These are phyloP conservation scores for Ariolimax columbianus DNA, from an alignment of 2,888 invertebrate genomes.

Conservation along the genomic window DNA sequence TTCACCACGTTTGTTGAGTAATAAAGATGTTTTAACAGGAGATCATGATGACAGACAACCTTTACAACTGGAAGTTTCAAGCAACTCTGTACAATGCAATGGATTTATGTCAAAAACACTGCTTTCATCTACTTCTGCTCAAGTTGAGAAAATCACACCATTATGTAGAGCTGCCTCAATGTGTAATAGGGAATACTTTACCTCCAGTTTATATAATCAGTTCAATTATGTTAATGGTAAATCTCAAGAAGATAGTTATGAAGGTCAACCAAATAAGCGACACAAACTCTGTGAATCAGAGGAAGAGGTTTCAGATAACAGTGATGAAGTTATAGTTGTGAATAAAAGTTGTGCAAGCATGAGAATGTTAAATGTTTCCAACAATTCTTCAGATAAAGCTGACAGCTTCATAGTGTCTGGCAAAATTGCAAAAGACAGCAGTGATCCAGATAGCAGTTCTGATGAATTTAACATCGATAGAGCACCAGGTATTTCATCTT, in stretches of 20 bases:
- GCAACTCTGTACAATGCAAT: not conserved
- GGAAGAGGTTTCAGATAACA: not conserved
- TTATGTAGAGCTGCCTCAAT: too few relatives aligned
- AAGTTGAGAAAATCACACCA: not conserved
- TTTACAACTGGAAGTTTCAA: not conserved
- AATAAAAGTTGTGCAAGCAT: not conserved
- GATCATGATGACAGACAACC: not conserved
- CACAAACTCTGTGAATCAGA: not conserved
- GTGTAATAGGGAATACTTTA: not conserved
- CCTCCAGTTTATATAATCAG: not conserved
- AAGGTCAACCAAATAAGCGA: slow-evolving; percentile 5
- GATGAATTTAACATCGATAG: not conserved
- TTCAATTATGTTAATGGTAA: not conserved
- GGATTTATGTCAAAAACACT: not conserved
- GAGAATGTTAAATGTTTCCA: slow-evolving; percentile 3
- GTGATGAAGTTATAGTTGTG: not conserved
- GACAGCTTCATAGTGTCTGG: not conserved
- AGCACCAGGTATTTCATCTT: too few relatives aligned
- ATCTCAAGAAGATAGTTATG: not conserved
- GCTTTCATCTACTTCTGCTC: not conserved
- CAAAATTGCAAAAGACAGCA: not conserved
- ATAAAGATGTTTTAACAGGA: not conserved
- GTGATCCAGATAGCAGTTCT: not conserved
- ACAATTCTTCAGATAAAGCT: not conserved
- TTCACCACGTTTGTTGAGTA: not conserved